Evolutionary conservation across 2,888 invertebrate genomes (phyloP).

Genomic region (Euphydryas editha): DNA sequence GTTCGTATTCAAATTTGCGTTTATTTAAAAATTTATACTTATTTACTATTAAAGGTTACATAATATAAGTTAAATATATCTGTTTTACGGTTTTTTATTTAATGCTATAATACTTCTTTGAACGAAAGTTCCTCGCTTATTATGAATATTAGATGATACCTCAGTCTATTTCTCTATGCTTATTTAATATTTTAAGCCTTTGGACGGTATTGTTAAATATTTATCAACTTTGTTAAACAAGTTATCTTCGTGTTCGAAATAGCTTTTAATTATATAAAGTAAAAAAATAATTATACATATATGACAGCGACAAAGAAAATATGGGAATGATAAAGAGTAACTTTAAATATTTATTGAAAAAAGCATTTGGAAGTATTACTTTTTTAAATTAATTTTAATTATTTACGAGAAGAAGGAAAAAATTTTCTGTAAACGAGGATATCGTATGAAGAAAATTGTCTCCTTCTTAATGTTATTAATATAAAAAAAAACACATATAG

Average conservation of each 20-base stretch:
- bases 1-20: not conserved
- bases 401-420: too few relatives aligned
- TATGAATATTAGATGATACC: slow-evolving; percentile 5
- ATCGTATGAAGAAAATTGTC: too few relatives aligned
- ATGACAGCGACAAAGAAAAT: too few relatives aligned
- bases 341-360: too few relatives aligned
- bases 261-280: too few relatives aligned
- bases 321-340: too few relatives aligned
- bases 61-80: not conserved
- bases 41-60: not conserved
- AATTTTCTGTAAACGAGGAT: too few relatives aligned
- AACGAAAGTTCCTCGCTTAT: slow-evolving; percentile 8
- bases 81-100: slow-evolving; percentile 5
- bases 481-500: too few relatives aligned
- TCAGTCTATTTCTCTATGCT: slow-evolving; percentile 13
- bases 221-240: slow-evolving; percentile 8
- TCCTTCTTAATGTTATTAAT: too few relatives aligned
- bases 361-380: too few relatives aligned
- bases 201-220: not conserved
- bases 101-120: slow-evolving; percentile 3
- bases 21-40: not conserved
- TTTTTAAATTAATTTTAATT: too few relatives aligned
- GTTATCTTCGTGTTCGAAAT: not conserved
- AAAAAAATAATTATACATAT: too few relatives aligned
- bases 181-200: slow-evolving; percentile 11